These are phyloP conservation scores for Caenorhabditis sp. DNA, from an alignment of 2,888 invertebrate genomes.

Conservation along the genomic window DNA sequence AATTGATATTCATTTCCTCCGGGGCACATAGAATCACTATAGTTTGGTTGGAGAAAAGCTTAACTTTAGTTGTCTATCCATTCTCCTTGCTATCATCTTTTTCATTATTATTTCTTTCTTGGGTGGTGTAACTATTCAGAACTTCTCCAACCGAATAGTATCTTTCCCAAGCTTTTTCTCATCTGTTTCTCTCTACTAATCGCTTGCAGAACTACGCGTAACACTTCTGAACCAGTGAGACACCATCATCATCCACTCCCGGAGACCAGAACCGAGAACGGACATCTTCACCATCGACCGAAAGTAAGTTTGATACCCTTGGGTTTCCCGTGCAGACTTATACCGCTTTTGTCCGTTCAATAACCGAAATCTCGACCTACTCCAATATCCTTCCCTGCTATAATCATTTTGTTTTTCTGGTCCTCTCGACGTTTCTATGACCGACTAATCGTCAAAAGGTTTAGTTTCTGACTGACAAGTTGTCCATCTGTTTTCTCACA, in stretches of 20 bases:
- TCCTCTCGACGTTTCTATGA: constrained; percentile 62
- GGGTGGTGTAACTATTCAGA: background rate
- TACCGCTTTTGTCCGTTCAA: constrained; percentile 47
- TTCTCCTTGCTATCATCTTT: background rate
- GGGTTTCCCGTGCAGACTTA: background rate
- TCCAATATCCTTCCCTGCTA: constrained; percentile 3
- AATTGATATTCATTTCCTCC: too few relatives aligned
- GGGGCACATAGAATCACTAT: too few relatives aligned
- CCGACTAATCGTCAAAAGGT: constrained; percentile 52
- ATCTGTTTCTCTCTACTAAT: constrained; percentile 51
- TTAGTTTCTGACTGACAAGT: constrained; percentile 37
- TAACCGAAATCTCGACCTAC: background rate
- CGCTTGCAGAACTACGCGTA: constrained; percentile 62
- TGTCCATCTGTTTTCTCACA: constrained; percentile 37
- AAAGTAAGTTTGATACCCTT: constrained; percentile 55
- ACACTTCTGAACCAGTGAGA: constrained; percentile 55
- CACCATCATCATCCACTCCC: constrained; percentile 2
- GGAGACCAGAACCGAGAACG: constrained; percentile 25
- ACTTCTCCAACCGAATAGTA: background rate
- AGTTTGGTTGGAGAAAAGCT: background rate
- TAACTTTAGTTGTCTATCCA: too few relatives aligned
- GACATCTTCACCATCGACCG: constrained; percentile 61
- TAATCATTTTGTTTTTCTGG: constrained; percentile 48
- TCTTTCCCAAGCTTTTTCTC: constrained; percentile 15
- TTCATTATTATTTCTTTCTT: background rate